Evolutionary conservation across 2,888 invertebrate genomes (phyloP).

Genomic region (Norana najaformis): DNA sequence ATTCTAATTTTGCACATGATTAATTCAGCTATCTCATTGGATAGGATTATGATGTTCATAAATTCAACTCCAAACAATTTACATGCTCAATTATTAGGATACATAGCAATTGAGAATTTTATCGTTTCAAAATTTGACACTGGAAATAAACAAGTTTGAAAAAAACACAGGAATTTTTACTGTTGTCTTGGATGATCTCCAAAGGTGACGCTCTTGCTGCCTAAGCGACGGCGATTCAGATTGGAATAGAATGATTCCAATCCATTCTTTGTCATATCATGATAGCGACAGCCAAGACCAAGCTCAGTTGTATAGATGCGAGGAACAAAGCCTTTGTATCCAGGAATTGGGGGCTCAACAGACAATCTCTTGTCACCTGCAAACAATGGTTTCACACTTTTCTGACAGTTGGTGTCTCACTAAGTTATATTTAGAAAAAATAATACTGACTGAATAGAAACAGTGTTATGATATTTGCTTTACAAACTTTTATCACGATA

Average conservation of each 20-base stretch:
- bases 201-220: background rate
- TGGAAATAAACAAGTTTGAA: background rate
- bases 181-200: background rate
- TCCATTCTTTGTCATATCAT: constrained; percentile 55
- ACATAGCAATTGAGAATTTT: too few species aligned
- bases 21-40: too few species aligned
- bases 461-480: background rate
- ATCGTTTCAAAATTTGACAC: too few species aligned
- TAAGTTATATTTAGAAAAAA: background rate
- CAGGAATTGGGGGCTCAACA: constrained; percentile 61
- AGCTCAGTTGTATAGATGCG: constrained; percentile 58
- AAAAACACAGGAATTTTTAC: background rate
- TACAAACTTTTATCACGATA: background rate
- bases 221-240: constrained; percentile 40
- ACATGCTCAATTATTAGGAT: too few species aligned
- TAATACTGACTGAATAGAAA: background rate
- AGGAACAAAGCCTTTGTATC: constrained; percentile 61
- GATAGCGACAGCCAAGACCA: constrained; percentile 59
- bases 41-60: too few species aligned
- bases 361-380: constrained; percentile 53
- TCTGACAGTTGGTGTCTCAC: background rate
- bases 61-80: too few species aligned
- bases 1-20: too few species aligned
- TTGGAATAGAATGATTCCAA: constrained; percentile 56
- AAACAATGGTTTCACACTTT: background rate